These are phyloP conservation scores for Aptenodytes patagonicus DNA, from an alignment of 2,113 vertebrate genomes.

Conservation along the genomic window DNA sequence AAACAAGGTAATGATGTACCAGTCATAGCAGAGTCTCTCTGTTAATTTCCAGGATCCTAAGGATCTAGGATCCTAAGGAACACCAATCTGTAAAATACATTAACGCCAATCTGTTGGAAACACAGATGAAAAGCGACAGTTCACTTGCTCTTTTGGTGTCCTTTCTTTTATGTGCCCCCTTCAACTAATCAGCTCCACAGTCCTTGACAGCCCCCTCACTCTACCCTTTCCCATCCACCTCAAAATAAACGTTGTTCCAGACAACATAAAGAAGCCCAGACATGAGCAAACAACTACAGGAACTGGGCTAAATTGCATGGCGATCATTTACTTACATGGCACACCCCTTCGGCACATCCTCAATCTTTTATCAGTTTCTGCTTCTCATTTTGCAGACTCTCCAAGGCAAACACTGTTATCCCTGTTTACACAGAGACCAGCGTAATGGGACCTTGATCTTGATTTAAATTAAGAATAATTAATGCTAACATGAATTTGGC, in stretches of 20 bases:
- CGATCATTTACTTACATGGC: not conserved
- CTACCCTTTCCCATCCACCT: not conserved
- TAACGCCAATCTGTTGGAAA: not conserved
- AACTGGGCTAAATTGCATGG: not conserved
- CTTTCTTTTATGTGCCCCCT: not conserved
- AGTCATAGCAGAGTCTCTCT: not conserved
- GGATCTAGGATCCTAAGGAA: not conserved
- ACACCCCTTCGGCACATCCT: not conserved
- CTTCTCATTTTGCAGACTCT: not conserved
- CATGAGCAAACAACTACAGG: not conserved
- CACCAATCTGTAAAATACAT: not conserved
- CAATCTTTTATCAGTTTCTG: not conserved
- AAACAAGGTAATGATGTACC: not conserved
- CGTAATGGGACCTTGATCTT: not conserved
- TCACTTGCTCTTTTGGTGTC: not conserved
- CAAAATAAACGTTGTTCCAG: not conserved
- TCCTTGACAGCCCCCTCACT: not conserved
- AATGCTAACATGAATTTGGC: not conserved
- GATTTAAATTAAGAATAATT: constrained; percentile 31
- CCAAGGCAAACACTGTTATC: not conserved
- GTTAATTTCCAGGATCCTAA: not conserved
- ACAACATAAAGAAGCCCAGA: not conserved
- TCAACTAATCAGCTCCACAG: not conserved
- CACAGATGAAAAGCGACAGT: not conserved
- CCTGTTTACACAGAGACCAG: not conserved